Evolutionary conservation across 2,113 vertebrate genomes (phyloP).

Genomic region (Phrynocephalus versicolor): DNA sequence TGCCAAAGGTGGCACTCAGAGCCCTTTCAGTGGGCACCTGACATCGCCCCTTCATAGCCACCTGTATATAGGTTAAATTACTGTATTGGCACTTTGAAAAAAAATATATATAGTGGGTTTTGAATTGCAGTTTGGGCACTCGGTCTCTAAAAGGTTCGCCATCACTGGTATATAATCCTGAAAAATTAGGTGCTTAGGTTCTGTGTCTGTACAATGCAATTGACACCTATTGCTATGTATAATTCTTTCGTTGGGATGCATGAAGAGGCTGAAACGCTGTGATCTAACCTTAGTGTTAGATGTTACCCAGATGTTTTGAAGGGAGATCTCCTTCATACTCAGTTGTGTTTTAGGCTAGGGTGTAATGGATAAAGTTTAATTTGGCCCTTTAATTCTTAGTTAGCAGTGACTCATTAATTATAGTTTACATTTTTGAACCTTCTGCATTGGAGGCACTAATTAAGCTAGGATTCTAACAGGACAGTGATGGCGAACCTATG

Average conservation of each 20-base stretch:
- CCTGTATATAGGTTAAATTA: no score
- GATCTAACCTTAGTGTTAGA: background rate
- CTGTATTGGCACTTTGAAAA: no score
- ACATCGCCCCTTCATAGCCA: no score
- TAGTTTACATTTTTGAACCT: slow-evolving; percentile 12
- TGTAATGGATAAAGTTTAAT: slow-evolving; percentile 2
- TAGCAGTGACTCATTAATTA: background rate
- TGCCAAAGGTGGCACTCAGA: no score
- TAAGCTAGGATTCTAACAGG: slow-evolving; percentile 7
- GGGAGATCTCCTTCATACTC: background rate
- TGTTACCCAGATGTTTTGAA: background rate
- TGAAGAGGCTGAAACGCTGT: background rate
- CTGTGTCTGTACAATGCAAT: background rate
- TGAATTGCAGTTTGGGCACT: no score
- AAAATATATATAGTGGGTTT: no score
- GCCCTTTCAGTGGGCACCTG: no score
- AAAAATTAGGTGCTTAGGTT: background rate
- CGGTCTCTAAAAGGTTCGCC: no score
- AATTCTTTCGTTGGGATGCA: background rate
- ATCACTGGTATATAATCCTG: background rate
- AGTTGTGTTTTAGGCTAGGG: background rate
- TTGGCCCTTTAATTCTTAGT: background rate
- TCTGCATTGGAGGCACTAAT: background rate
- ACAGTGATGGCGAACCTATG: no score
- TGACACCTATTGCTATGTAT: background rate